phyloP scores from a whole-genome alignment of 2,113 vertebrate genomes.

The Dicerorhinus sumatrensis region DNA sequence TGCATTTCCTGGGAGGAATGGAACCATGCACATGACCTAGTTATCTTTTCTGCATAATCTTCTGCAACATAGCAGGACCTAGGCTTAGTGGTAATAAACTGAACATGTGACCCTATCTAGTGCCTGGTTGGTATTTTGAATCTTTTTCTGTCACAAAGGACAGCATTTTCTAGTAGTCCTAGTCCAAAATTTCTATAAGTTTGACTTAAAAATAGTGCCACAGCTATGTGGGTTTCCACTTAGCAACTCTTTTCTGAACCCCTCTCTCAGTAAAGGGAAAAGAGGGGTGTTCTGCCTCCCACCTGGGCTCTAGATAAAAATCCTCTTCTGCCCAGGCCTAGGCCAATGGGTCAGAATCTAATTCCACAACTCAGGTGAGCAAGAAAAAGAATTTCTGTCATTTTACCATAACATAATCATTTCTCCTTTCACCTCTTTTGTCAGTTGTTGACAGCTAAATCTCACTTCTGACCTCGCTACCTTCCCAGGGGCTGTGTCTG shows the following conservation, averaged over 20 bases:
- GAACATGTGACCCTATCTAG: not conserved
- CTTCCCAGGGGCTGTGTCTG: not conserved
- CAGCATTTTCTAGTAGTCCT: not conserved
- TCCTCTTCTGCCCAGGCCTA: not conserved
- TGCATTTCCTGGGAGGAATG: not conserved
- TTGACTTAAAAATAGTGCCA: not conserved
- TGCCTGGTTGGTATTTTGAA: too few relatives aligned
- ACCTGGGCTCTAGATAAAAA: not conserved
- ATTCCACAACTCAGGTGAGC: too few relatives aligned
- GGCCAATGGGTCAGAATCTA: not conserved
- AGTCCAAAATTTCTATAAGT: not conserved
- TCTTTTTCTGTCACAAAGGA: not conserved
- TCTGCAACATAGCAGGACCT: accelerated
- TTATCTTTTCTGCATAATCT: accelerated
- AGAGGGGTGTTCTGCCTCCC: accelerated
- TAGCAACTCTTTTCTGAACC: not conserved
- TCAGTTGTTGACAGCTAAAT: not conserved
- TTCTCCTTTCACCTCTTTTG: not conserved
- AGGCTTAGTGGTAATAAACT: not conserved
- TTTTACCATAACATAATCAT: accelerated
- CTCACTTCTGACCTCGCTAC: not conserved
- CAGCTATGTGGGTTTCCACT: not conserved
- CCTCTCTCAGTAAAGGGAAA: not conserved
- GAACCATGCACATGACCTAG: accelerated
- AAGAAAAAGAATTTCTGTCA: not conserved